Percentiles rank a stretch among this genome's conserved stretches.
Conservation (phyloP, 1,140 invertebrate species). For the Eufriesea mexicana region DNA sequence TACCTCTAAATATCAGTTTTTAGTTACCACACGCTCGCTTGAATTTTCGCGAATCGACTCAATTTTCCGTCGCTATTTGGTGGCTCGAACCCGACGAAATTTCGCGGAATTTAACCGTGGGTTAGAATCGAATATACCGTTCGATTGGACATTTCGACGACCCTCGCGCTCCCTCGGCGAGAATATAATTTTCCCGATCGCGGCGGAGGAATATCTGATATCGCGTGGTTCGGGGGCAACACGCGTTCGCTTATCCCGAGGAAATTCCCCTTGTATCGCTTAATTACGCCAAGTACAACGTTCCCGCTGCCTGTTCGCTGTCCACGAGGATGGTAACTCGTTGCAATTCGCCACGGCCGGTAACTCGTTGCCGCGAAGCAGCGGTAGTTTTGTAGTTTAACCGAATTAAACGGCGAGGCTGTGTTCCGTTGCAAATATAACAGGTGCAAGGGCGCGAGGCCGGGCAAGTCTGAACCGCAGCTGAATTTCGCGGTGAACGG, state of each 20-base stretch:
- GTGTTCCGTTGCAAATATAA: conserved; percentile 22
- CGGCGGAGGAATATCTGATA: too few relatives aligned
- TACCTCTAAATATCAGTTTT: too few relatives aligned
- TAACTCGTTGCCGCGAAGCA: background rate
- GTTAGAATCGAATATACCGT: too few relatives aligned
- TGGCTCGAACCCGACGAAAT: too few relatives aligned
- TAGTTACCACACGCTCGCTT: too few relatives aligned
- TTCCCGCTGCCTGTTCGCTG: background rate
- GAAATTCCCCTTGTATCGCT: background rate
- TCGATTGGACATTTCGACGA: too few relatives aligned
- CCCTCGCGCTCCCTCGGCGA: too few relatives aligned
- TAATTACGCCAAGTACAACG: background rate
- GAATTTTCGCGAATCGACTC: too few relatives aligned
- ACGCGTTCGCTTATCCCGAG: background rate
- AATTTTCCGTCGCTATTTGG: too few relatives aligned
- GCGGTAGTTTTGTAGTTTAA: conserved; percentile 1
- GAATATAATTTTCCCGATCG: too few relatives aligned
- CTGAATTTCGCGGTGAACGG: conserved; percentile 84
- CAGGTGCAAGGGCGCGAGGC: conserved; percentile 67
- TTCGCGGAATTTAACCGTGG: too few relatives aligned
- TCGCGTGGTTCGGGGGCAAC: too few relatives aligned
- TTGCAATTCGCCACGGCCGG: background rate
- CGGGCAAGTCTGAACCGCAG: conserved; percentile 83
- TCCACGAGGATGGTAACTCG: background rate
- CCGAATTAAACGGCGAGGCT: conserved; percentile 8